A percentile compares a stretch with the other conserved stretches of the same genome.
These are phyloP conservation scores for Anthonomus grandis DNA, from an alignment of 1,140 invertebrate species.

Conservation along the genomic window DNA sequence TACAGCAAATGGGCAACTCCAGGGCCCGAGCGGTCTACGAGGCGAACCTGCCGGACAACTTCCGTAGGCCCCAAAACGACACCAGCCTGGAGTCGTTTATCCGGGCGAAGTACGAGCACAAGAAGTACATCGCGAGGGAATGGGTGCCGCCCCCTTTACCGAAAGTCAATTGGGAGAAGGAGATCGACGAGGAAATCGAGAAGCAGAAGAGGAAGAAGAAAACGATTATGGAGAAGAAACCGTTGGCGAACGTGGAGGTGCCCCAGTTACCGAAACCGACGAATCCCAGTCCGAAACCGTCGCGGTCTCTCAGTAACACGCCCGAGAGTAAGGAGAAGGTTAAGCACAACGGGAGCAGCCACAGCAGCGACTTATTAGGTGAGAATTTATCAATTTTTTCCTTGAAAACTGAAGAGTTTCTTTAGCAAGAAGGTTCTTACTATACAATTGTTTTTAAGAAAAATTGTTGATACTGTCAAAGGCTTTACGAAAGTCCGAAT, in stretches of 20 bases:
- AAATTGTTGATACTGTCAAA: too few species aligned
- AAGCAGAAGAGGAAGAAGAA: slow-evolving; percentile 74
- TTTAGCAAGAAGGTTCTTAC: too few species aligned
- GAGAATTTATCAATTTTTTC: not conserved
- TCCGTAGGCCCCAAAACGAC: slow-evolving; percentile 87
- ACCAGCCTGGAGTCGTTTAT: slow-evolving; percentile 92
- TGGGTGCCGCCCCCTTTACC: slow-evolving; percentile 86
- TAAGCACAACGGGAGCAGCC: slow-evolving; percentile 37
- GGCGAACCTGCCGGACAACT: slow-evolving; percentile 93
- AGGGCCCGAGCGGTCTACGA: slow-evolving; percentile 94
- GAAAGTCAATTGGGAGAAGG: slow-evolving; percentile 81
- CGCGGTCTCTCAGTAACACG: slow-evolving; percentile 53
- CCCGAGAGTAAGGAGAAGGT: slow-evolving; percentile 38
- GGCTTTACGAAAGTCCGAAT: not conserved
- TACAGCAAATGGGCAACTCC: slow-evolving; percentile 99
- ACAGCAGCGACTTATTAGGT: slow-evolving; percentile 48
- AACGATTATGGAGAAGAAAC: slow-evolving; percentile 51
- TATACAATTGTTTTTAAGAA: too few species aligned
- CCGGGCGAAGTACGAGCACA: slow-evolving; percentile 95
- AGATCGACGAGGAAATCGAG: slow-evolving; percentile 83
- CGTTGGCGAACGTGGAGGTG: slow-evolving; percentile 51
- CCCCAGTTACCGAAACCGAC: slow-evolving; percentile 58
- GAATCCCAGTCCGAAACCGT: slow-evolving; percentile 69
- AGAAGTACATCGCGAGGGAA: slow-evolving; percentile 95
- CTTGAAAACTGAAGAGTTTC: too few species aligned